These are phyloP conservation scores for Phodopus roborovskii DNA, from an alignment of 2,113 vertebrate species.

Conservation along the genomic window DNA sequence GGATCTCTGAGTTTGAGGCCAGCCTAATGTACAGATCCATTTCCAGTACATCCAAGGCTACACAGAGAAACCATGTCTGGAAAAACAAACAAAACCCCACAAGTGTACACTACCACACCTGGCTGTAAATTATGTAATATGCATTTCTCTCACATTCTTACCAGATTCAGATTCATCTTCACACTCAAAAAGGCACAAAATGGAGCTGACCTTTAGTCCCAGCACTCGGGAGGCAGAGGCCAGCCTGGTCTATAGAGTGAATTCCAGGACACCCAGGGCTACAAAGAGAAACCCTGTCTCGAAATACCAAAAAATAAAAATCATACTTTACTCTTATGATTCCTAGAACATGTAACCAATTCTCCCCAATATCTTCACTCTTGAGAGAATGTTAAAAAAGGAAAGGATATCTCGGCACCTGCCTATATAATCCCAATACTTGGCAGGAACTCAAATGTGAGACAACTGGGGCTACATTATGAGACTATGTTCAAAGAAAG, in stretches of 20 bases:
- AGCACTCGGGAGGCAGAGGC: neutral
- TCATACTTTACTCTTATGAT: neutral
- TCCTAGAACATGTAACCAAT: neutral
- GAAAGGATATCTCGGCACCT: neutral
- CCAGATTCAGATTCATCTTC: constrained; percentile 18
- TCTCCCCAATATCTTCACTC: neutral
- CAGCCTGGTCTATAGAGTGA: neutral
- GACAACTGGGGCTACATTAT: neutral
- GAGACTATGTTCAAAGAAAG: neutral
- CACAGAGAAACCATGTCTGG: neutral
- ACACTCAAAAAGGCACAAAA: constrained; percentile 25
- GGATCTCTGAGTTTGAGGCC: neutral
- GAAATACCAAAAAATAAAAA: neutral
- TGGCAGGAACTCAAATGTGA: neutral
- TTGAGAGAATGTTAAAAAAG: neutral
- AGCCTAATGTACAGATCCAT: neutral
- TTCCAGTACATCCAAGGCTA: neutral
- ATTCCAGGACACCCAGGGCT: neutral
- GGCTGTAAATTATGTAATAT: neutral
- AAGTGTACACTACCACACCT: neutral
- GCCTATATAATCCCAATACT: neutral
- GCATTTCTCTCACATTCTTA: no score
- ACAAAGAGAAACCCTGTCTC: neutral
- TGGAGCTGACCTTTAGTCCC: neutral
- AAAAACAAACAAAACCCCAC: neutral